Evolutionary conservation across 2,113 vertebrate species (phyloP), one percentile per base, ranked within the genome.

Genomic region (Cricetomys ansorgei): DNA sequence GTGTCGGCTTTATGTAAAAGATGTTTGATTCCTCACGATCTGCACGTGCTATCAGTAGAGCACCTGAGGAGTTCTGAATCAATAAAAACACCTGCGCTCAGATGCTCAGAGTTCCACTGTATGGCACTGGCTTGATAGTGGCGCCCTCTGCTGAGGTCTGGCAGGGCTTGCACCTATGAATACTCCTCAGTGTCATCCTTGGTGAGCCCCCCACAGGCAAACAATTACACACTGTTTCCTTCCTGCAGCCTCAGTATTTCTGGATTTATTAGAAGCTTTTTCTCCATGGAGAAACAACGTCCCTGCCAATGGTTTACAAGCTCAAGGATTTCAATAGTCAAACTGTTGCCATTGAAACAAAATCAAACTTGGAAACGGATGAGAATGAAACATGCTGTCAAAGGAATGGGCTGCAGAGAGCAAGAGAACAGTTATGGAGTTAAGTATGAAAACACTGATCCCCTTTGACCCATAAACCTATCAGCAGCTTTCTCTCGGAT

Each of bases 331-430:
- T 92, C 12, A 96, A 67, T 80, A 86, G 70, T 94, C 21, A 77
- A 55, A 95, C 50, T 69, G 81, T 76, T 94, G 72, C 43, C 91
- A 86, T 89, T 93, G 72, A 95, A 94, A 95, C 70, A 95, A 88
- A 45, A 75, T 94, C 65, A 85, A 13, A 79, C 48, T 95, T 97
- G 73, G 95, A 96, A 92, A 73, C 50, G 62, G 43, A 77, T 50
- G 90, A 89, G 69, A 83, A 95, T 43, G 2, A 90, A 93, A 57
- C 62, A 79, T 27, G 21, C 69, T 89, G 81, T 86, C 40, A 88
- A 48, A 34, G 21, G 48, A 92, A 95, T 48, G 29, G 79, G 17
- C 34, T 90, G 62, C 27, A 84, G 70, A 83, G 72, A 73, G 15
- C 25, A 88, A 57, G 57, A 77, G 43, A 50, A 81, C 34, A 40